Base-by-base conservation (phyloP, 2,797 vertebrate genomes). In the Leptodactylus fallax region DNA sequence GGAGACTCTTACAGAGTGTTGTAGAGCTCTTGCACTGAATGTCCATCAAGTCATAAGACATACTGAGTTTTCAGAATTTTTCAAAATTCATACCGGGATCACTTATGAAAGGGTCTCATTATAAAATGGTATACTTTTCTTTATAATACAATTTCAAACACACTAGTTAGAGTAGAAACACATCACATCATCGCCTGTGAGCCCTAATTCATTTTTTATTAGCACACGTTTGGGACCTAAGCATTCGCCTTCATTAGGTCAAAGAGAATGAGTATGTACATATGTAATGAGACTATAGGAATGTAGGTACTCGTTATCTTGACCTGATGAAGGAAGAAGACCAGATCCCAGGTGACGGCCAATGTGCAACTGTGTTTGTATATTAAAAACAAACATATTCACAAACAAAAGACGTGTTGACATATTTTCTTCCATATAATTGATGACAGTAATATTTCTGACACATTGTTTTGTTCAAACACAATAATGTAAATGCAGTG, bases 191-290 rank as follows among this genome's bases (percentile, higher is more conserved):
- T 88, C 84, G 76, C 79, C 79, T 79, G 51, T 79, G 63, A 88
- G 65, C 81, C 71, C 19, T 23, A 79, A 69, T 84, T 58, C 55
- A 88, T 79, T 71, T 88, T 88, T 84, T n/a, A 88, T 88, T 71
- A 71, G 55, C 58, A 79, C 77, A 61, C 81, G 21, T 79, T 83
- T 49, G 87, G 87, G 87, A 88, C 49, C 51, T 27, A 71, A 79
- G 69, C 61, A 84, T 79, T 55, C 60, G 36, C 81, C 53, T 88
- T 84, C 55, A 79, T 87, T 63, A 78, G 87, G 87, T 87, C 87
- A 83, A 81, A 76, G 58, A 83, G 58, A 87, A 84, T 84, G 87
- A 83, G 51, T 88, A 87, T 87, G 81, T 87, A 87, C 87, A 87
- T 87, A 83, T 79, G 61, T 88, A 84, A 88, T 88, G 81, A 88